Percentiles rank a stretch among this genome's conserved stretches.
These are phyloP conservation scores for Phanerotoma sp. DNA, from an alignment of 2,888 invertebrate species.

Conservation along the genomic window DNA sequence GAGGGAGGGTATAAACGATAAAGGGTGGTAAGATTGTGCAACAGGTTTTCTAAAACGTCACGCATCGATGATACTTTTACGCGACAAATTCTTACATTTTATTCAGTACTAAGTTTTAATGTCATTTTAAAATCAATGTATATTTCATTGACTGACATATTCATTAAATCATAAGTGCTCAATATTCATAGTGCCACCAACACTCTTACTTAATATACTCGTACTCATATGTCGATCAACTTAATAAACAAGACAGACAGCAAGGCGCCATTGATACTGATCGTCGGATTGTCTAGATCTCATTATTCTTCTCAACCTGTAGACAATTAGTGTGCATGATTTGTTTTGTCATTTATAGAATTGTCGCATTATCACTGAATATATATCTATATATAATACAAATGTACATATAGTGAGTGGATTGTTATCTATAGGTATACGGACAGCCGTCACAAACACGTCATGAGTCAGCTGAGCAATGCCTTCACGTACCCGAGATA, in stretches of 20 bases:
- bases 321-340: slow-evolving; percentile 11
- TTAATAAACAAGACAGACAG: slow-evolving; percentile 5
- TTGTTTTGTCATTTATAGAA: slow-evolving; percentile 2
- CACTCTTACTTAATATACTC: background rate
- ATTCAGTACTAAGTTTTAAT: background rate
- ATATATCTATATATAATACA: background rate
- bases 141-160: background rate
- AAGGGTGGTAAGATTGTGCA: slow-evolving; percentile 45
- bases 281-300: background rate
- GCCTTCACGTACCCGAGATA: slow-evolving; percentile 35
- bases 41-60: slow-evolving; percentile 54
- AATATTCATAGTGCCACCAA: slow-evolving; percentile 1
- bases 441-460: slow-evolving; percentile 35
- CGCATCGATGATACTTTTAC: slow-evolving; percentile 45
- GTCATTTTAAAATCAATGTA: background rate
- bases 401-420: background rate
- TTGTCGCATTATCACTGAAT: background rate
- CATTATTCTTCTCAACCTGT: background rate
- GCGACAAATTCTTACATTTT: slow-evolving; percentile 22
- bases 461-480: slow-evolving; percentile 44
- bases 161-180: background rate
- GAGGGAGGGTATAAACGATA: slow-evolving; percentile 20
- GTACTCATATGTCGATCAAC: slow-evolving; percentile 3
- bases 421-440: slow-evolving; percentile 19
- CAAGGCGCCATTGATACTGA: slow-evolving; percentile 8